phyloP scores from a whole-genome alignment of 2,888 invertebrate genomes.

The Drosophila atripex region DNA sequence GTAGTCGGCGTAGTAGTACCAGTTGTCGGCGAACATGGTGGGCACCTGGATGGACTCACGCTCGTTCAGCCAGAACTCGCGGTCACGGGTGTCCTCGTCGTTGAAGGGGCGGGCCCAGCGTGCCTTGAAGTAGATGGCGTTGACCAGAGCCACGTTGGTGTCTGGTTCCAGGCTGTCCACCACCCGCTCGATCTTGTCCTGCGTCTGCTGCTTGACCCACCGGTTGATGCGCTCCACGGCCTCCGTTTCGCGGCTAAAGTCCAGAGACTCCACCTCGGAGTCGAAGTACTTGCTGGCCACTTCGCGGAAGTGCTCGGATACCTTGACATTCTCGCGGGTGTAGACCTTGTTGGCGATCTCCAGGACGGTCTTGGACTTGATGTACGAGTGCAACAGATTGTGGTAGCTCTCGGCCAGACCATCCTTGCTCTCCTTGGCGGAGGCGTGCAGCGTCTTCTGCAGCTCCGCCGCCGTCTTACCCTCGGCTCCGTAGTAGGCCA shows the following conservation, averaged over 20 bases:
- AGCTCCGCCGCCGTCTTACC: conserved; percentile 75
- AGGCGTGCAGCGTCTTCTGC: conserved; percentile 75
- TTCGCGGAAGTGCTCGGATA: conserved; percentile 86
- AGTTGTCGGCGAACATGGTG: conserved; percentile 88
- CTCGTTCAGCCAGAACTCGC: conserved; percentile 87
- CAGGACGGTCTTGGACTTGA: conserved; percentile 79
- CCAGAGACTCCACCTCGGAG: conserved; percentile 87
- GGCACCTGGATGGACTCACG: conserved; percentile 85
- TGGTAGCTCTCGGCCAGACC: conserved; percentile 79
- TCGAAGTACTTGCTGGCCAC: conserved; percentile 87
- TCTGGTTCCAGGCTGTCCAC: conserved; percentile 86
- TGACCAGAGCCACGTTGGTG: conserved; percentile 91
- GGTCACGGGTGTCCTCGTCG: conserved; percentile 85
- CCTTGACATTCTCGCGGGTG: conserved; percentile 85
- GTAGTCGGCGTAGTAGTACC: conserved; percentile 85
- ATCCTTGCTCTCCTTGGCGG: conserved; percentile 77
- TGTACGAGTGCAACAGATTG: conserved; percentile 76
- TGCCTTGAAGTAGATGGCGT: conserved; percentile 95
- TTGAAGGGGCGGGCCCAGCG: conserved; percentile 90
- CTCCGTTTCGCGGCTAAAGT: conserved; percentile 86
- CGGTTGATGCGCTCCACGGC: conserved; percentile 88
- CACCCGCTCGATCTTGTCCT: conserved; percentile 91
- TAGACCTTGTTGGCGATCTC: conserved; percentile 91
- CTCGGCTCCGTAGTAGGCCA: conserved; percentile 78
- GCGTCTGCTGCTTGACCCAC: conserved; percentile 93